Evolutionary conservation across 2,888 invertebrate genomes (phyloP).

Genomic region (Cephus sareptanus): DNA sequence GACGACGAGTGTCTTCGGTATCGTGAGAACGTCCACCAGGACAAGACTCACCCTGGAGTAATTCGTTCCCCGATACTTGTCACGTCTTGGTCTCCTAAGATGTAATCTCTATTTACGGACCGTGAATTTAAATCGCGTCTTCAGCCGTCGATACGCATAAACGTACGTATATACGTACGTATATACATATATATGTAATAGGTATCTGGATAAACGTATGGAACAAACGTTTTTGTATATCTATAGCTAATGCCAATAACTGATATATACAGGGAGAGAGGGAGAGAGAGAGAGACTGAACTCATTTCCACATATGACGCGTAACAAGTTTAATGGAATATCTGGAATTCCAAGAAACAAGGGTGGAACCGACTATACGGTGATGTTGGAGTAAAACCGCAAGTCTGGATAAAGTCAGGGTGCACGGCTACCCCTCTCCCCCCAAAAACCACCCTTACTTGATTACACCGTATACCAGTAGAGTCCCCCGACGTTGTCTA

Average conservation of each 20-base stretch:
- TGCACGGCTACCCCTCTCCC: not conserved
- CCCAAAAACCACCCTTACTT: constrained; percentile 28
- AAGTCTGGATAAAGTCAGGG: not conserved
- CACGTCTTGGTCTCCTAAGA: not conserved
- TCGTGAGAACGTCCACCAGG: not conserved
- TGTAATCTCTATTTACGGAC: not conserved
- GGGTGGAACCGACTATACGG: not conserved
- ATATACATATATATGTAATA: not conserved
- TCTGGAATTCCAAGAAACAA: not conserved
- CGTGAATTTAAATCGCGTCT: not conserved
- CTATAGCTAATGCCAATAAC: not conserved
- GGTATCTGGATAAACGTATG: not conserved
- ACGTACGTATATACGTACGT: not conserved
- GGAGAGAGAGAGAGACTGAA: not conserved
- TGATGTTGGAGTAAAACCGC: not conserved
- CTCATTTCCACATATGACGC: not conserved
- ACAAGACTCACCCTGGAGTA: not conserved
- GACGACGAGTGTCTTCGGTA: not conserved
- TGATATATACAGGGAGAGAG: too few relatives aligned
- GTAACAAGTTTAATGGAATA: not conserved
- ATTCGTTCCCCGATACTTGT: not conserved
- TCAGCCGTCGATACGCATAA: not conserved
- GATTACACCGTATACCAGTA: constrained; percentile 24
- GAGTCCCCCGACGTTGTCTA: not conserved
- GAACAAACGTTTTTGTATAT: not conserved